Base-by-base conservation (phyloP, 2,797 vertebrate species). In the Peromyscus melanophrys region DNA sequence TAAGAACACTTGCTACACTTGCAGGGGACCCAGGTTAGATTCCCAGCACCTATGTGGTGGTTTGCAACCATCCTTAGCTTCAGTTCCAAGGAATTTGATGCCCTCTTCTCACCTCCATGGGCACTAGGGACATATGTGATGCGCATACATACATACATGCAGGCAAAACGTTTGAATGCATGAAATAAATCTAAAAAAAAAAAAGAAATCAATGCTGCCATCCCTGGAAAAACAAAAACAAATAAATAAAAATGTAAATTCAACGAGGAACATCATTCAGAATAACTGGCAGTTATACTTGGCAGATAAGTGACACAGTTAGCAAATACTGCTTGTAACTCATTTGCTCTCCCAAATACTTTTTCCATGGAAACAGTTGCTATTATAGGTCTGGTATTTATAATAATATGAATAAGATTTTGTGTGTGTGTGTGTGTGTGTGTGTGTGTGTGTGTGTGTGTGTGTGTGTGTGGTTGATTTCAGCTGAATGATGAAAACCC, bases 401-500 rank as follows among this genome's bases (percentile, higher is more conserved):
- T 69, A 49, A 49, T 85, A 23, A 87, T 80, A 71, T 71, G 61
- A 94, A 61, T 37, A 97, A 95, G 4, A 8, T 75, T 75, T 96
- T n/a, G n/a, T n/a, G n/a, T n/a, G n/a, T 67, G 40, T 59, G 55
- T 81, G 16, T 27, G 11, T 31, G 31, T 31, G 63, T 81, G 69
- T n/a, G 10, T 55, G 78, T 57, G n/a, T 94, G 31, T 65, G 55
- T 52, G 46, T 78, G 21, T 17, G 14, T 13, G 29, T 6, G 13
- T 61, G 57, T 31, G 40, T 63, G 23, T 65, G 16, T 94, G 31
- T 82, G 13, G 31, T 96, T 78, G 91, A 76, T 88, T 92, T 7
- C 69, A 90, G 49, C 5, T 95, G 91, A 97, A 63, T 21, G 90
- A 65, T 90, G 31, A 93, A 87, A 96, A 92, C 27, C 9, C 34